phyloP scores from a whole-genome alignment of 2,113 vertebrate species.

The Dicrurus megarhynchus region DNA sequence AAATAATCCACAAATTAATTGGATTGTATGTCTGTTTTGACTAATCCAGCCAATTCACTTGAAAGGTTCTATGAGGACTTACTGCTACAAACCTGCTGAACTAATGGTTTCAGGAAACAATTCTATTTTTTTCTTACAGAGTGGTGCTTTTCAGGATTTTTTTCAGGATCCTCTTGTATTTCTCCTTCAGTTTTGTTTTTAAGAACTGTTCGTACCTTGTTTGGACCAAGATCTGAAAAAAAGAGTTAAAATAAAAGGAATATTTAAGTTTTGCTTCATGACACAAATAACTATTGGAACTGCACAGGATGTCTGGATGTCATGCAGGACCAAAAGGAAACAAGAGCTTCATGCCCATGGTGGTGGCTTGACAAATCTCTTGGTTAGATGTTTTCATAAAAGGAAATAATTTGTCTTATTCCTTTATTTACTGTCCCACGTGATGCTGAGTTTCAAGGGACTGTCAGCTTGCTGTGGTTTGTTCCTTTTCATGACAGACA shows the following conservation, averaged over 20 bases:
- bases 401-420: neutral
- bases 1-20: neutral
- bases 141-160: neutral
- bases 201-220: neutral
- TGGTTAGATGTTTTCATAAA: neutral
- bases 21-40: neutral
- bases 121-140: neutral
- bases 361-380: neutral
- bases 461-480: constrained; percentile 3
- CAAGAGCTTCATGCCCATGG: accelerated
- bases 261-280: neutral
- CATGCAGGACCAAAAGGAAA: neutral
- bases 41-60: neutral
- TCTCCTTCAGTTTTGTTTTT: neutral
- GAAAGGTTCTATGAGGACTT: neutral
- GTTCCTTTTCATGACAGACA: neutral
- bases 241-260: neutral
- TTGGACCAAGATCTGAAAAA: neutral
- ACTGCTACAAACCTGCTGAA: neutral
- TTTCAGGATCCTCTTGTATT: neutral
- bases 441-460: neutral
- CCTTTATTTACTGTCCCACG: neutral
- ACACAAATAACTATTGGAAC: neutral
- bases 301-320: neutral
- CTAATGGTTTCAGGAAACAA: neutral